These are phyloP conservation scores for Campoletis sonorensis DNA, from an alignment of 1,140 invertebrate species.

Conservation along the genomic window DNA sequence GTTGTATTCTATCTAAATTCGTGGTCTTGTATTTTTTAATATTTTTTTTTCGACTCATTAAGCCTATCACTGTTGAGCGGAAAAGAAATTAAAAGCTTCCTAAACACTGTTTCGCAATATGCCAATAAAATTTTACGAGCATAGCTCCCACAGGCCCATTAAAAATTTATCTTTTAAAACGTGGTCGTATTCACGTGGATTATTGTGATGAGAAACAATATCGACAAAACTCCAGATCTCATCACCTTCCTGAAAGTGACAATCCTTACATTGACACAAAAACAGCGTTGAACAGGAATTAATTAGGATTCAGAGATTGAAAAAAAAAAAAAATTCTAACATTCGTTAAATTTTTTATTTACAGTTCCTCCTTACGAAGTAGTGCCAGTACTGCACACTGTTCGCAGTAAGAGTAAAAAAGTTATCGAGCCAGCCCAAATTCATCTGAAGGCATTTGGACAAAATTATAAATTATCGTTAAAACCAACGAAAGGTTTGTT, in stretches of 20 bases:
- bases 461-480: constrained; percentile 83
- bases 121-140: neutral
- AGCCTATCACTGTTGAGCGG: neutral
- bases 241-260: neutral
- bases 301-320: constrained; percentile 33
- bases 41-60: neutral
- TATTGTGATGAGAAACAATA: neutral
- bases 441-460: constrained; percentile 86
- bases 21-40: neutral
- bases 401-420: constrained; percentile 74
- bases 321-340: constrained; percentile 29
- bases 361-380: constrained; percentile 83
- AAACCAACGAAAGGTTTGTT: constrained; percentile 84
- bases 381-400: constrained; percentile 76
- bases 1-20: neutral
- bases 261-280: neutral
- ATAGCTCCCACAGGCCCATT: neutral
- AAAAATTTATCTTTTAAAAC: neutral
- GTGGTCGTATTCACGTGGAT: neutral
- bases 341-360: constrained; percentile 53
- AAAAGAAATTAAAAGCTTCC: constrained; percentile 1
- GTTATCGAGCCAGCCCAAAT: constrained; percentile 79
- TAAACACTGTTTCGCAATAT: neutral
- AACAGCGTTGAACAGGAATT: constrained; percentile 12
- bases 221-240: neutral